Evolutionary conservation across 2,113 vertebrate species (phyloP).

Genomic region (Rhipidura dahli): DNA sequence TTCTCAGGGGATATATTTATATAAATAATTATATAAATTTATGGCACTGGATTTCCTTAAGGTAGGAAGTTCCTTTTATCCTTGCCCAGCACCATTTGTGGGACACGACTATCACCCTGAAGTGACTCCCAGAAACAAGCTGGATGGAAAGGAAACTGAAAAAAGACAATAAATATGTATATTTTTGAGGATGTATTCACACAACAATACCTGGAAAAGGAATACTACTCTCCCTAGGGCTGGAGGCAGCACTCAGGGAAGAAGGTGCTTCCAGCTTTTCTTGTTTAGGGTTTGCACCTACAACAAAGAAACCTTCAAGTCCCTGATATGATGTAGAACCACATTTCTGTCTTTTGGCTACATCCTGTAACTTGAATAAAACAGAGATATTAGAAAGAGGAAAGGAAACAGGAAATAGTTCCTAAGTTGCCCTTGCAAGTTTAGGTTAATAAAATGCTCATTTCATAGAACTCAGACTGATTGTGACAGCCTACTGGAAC

Average conservation of each 20-base stretch:
- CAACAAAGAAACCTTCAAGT: slow-evolving; percentile 69
- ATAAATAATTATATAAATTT: not conserved
- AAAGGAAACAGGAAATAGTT: not conserved
- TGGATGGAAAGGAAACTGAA: not conserved
- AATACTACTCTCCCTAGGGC: not conserved
- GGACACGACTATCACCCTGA: not conserved
- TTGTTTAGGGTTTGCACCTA: not conserved
- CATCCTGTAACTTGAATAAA: slow-evolving; percentile 58
- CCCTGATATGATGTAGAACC: slow-evolving; percentile 45
- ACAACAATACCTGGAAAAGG: slow-evolving; percentile 58
- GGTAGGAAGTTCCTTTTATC: not conserved
- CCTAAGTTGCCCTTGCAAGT: not conserved
- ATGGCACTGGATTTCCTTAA: not conserved
- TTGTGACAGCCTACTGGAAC: not conserved
- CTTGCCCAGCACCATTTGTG: not conserved
- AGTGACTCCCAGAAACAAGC: not conserved
- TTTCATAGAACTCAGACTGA: not conserved
- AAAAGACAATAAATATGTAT: not conserved
- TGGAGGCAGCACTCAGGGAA: not conserved
- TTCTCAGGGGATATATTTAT: not conserved
- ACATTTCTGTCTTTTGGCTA: slow-evolving; percentile 58
- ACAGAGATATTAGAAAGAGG: not conserved
- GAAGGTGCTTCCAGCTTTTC: not conserved
- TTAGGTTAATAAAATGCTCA: not conserved
- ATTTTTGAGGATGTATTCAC: not conserved